Evolutionary conservation across 1,140 invertebrate species (phyloP).

Genomic region (Zelostemma sp.): DNA sequence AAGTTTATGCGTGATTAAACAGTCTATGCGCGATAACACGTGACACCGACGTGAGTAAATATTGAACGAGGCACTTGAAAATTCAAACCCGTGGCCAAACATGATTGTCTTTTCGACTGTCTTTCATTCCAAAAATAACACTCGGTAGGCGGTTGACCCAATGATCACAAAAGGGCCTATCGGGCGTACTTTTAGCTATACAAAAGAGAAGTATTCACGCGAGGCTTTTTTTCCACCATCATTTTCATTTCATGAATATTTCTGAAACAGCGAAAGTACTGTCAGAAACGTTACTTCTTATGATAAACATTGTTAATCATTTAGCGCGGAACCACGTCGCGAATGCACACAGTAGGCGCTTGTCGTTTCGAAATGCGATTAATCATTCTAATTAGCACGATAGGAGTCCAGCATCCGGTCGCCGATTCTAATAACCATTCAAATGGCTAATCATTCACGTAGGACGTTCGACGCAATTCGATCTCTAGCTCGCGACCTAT

Average conservation of each 20-base stretch:
- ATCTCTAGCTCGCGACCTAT: conserved; percentile 14
- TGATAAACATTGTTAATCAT: conserved; percentile 27
- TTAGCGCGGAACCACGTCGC: background rate
- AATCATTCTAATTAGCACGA: conserved; percentile 30
- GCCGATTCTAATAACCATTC: conserved; percentile 18
- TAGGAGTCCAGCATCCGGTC: conserved; percentile 13
- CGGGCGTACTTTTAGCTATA: too few relatives aligned
- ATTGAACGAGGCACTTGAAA: conserved; percentile 6
- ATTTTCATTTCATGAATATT: too few relatives aligned
- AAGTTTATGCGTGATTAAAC: conserved; percentile 1
- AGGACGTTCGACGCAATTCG: conserved; percentile 3
- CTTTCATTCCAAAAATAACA: background rate
- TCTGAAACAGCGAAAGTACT: too few relatives aligned
- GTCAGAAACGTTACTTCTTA: too few relatives aligned
- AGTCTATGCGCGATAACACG: background rate
- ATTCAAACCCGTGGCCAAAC: background rate
- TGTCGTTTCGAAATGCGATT: conserved; percentile 15
- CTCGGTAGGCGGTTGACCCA: background rate
- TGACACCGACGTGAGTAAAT: conserved; percentile 15
- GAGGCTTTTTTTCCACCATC: too few relatives aligned
- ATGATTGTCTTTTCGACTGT: background rate
- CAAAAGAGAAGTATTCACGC: too few relatives aligned
- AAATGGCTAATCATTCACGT: conserved; percentile 23
- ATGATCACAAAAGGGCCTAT: background rate
- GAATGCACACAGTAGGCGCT: background rate